Percentiles rank a stretch among this genome's conserved stretches.
Conservation (phyloP, 1,140 invertebrate genomes). For the Lethocerus indicus region DNA sequence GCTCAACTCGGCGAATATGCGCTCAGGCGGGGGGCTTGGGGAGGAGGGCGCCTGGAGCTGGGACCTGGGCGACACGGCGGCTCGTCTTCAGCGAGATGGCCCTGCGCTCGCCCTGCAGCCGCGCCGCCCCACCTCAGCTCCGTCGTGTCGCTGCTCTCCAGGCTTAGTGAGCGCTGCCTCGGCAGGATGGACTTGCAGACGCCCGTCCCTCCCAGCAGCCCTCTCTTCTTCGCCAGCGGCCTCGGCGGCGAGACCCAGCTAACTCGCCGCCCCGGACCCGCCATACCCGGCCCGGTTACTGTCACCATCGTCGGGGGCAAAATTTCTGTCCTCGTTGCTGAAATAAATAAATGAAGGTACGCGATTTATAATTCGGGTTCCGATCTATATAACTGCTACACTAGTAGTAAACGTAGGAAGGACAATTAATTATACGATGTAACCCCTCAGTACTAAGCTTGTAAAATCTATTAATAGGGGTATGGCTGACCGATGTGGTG, state of each 20-base stretch:
- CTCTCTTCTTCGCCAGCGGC: conserved; percentile 18
- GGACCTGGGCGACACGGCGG: conserved; percentile 17
- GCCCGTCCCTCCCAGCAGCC: conserved; percentile 18
- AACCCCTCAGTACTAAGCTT: too few relatives aligned
- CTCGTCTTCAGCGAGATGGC: conserved; percentile 24
- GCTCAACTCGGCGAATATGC: conserved; percentile 26
- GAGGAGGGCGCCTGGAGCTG: conserved; percentile 1
- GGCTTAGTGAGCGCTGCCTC: conserved; percentile 25
- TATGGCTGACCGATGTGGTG: conserved; percentile 2
- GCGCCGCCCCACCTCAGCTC: too few relatives aligned
- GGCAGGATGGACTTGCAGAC: conserved; percentile 22
- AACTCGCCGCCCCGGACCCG: conserved; percentile 17
- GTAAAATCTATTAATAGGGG: too few relatives aligned
- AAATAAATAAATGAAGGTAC: too few relatives aligned
- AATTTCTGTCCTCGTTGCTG: too few relatives aligned
- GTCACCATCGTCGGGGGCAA: too few relatives aligned
- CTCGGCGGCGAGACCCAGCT: conserved; percentile 24
- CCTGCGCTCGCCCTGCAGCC: conserved; percentile 22
- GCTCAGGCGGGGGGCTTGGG: conserved; percentile 17
- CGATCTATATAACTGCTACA: too few relatives aligned
- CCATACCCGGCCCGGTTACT: too few relatives aligned
- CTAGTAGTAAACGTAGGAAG: too few relatives aligned
- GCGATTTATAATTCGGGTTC: too few relatives aligned
- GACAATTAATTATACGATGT: too few relatives aligned
- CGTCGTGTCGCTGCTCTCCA: conserved; percentile 28